Conservation (phyloP, 1,140 invertebrate genomes). For the Meteorus sp. region DNA sequence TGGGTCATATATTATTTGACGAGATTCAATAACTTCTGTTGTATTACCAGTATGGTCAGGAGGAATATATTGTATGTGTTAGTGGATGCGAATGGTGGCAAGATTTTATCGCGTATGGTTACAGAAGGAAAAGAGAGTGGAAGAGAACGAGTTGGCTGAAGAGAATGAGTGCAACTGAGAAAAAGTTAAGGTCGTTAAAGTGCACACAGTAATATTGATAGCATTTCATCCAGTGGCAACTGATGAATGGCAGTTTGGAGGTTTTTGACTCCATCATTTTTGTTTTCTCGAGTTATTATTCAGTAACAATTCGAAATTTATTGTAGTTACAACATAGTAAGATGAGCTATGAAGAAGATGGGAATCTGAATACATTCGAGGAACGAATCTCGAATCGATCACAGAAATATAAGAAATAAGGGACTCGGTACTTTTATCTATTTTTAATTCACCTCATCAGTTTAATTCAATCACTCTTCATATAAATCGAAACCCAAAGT, state of each 20-base stretch:
- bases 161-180: slow-evolving; percentile 1
- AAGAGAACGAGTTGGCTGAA: background rate
- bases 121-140: slow-evolving; percentile 25
- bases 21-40: slow-evolving; percentile 48
- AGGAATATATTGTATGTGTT: background rate
- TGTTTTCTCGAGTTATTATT: slow-evolving; percentile 40
- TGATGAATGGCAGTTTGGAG: slow-evolving; percentile 42
- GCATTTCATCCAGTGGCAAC: no score
- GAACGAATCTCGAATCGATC: no score
- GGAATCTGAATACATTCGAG: no score
- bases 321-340: no score
- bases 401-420: no score
- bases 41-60: background rate
- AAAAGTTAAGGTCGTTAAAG: slow-evolving; percentile 35
- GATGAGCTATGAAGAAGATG: no score
- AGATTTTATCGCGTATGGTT: slow-evolving; percentile 3
- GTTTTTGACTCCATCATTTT: slow-evolving; percentile 41
- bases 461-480: no score
- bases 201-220: slow-evolving; percentile 48
- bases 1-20: slow-evolving; percentile 53
- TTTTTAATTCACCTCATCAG: no score
- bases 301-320: slow-evolving; percentile 49
- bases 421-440: no score
- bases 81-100: background rate
- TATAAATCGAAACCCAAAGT: no score